Base-by-base conservation (phyloP, 2,113 vertebrate species). In the Nerophis ophidion region DNA sequence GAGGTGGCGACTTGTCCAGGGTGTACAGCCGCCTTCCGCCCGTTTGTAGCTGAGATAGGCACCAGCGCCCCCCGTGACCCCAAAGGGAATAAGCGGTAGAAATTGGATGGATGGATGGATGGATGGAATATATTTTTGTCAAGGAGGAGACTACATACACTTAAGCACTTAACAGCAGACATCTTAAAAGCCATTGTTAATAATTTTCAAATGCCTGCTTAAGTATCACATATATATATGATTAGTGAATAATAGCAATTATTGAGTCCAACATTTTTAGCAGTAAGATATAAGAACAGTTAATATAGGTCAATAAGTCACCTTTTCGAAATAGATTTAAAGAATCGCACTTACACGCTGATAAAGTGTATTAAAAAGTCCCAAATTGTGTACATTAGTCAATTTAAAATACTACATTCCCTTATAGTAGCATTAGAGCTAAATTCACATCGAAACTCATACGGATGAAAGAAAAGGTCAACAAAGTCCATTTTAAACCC, bases 381-480 rank as follows among this genome's bases (percentile, higher is more conserved):
- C 40, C 9, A 44, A 11, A 12, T 44, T 44, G 40, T 12, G 40
- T 12, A 44, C 40, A 12, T 44, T 12, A 40, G 38, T 40, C 38
- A 40, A 40, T 9, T 40, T 40, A 8, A 40, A 40, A 40, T 40
- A 40, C 10, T 8, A 5, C 7, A 40, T 9, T 40, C 38, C 38
- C 38, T 40, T 40, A 40, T 9, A 9, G 38, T 40, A 8, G 8
- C 8, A 9, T 40, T 2, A 40, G 38, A 40, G 8, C 10, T 3
- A 40, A 40, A 40, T 40, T 8, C 10, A 40, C 38, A 40, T 5
- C 8, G 7, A 40, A 3, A 8, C 38, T 9, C 38, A 8, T 40
- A 40, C 8, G 8, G 4, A 40, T 40, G 38, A 2, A 3, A 40
- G 10, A 8, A 40, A 71, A 75, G 70, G 70, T 61, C 68, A 48